Evolutionary conservation across 2,888 invertebrate species (phyloP), one percentile per base, ranked within the genome.

Genomic region (Dorcus hopei): DNA sequence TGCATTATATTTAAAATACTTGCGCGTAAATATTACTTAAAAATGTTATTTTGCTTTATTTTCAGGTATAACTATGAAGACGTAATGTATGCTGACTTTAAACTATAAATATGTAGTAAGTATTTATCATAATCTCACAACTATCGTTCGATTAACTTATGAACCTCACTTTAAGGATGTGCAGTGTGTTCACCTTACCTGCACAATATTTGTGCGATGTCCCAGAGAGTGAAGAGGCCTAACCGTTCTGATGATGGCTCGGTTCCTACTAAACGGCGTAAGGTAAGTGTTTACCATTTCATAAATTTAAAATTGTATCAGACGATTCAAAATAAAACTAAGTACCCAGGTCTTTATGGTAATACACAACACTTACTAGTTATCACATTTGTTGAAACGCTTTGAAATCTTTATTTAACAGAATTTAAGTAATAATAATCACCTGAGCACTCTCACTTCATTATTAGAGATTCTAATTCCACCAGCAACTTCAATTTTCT

Each of bases 141-240:
- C 19, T 9, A 39, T 53, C 38, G 6, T 43, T 9, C 14, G 49
- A 40, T 26, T 39, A 38, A 38, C 39, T 5, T 52, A 8, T 26
- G n/a, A 14, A 9, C 38, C 42, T 45, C 57, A 49, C 61, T 73
- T 74, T 70, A 69, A 78, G 77, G 78, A 73, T 73, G 73, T 71
- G 72, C 72, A 74, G 75, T 70, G 67, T 68, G 66, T 50, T 67
- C 58, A 67, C 51, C 61, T 68, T 73, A 68, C 71, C 70, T 72
- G 77, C 76, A 75, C 77, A 68, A 72, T 70, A 69, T 69, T 71
- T 75, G 78, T 77, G 78, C 77, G 70, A 89, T 89, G 88, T 88
- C 88, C 83, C 88, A 88, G 85, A 86, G 88, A 84, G 87, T 84
- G 77, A 89, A 89, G 80, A 85, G 88, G 83, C 84, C 87, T 80